Conservation (phyloP, 2,113 vertebrate species). For the Lethenteron camtschaticum region DNA sequence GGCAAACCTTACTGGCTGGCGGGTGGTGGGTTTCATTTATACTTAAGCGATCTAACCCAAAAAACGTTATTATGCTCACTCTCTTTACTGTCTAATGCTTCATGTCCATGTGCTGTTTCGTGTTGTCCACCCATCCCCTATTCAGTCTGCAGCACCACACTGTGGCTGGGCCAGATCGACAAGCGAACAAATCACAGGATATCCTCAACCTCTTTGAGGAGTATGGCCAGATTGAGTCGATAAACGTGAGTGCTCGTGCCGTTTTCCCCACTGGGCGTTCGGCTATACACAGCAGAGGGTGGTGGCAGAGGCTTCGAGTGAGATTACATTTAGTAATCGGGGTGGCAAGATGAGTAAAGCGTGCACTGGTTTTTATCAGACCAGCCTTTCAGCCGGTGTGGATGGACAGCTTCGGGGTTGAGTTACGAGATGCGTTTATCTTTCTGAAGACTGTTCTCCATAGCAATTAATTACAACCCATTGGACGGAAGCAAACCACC, state of each 20-base stretch:
- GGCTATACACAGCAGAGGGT: too few species aligned
- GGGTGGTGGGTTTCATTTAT: too few species aligned
- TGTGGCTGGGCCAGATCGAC: slow-evolving; percentile 97
- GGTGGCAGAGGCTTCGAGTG: too few species aligned
- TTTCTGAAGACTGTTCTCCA: too few species aligned
- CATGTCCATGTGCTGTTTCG: background rate
- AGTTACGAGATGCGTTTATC: too few species aligned
- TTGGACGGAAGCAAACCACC: too few species aligned
- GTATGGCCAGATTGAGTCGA: slow-evolving; percentile 97
- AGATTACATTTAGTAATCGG: too few species aligned
- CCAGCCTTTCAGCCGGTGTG: background rate
- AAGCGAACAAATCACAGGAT: slow-evolving; percentile 97
- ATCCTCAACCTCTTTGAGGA: slow-evolving; percentile 96
- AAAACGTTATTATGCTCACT: background rate
- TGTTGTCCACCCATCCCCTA: background rate
- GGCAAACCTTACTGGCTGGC: too few species aligned
- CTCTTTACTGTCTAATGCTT: background rate
- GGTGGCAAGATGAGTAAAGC: too few species aligned
- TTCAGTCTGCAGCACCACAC: slow-evolving; percentile 83
- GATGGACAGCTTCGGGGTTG: background rate
- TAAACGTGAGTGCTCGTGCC: slow-evolving; percentile 47
- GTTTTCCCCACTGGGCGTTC: background rate
- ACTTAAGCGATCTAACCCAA: too few species aligned
- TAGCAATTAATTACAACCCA: too few species aligned
- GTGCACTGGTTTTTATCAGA: too few species aligned